Conservation (phyloP, 2,888 invertebrate genomes). For the Leucophenga maculata region DNA sequence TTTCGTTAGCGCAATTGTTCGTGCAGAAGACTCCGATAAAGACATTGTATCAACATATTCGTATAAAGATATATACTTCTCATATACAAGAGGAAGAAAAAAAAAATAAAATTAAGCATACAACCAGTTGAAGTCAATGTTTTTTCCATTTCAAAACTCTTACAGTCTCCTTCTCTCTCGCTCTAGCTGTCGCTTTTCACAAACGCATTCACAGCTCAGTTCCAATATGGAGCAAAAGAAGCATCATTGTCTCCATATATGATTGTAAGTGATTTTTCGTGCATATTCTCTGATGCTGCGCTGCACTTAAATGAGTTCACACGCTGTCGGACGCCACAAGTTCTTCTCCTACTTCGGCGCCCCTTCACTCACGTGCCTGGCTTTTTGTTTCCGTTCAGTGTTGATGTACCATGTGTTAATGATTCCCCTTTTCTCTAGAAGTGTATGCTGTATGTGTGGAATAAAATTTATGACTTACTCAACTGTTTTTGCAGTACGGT, state of each 20-base stretch:
- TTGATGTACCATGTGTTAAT: conserved; percentile 61
- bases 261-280: not conserved
- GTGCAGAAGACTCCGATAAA: conserved; percentile 20
- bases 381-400: conserved; percentile 18
- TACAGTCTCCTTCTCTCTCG: too few species aligned
- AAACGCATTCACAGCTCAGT: not conserved
- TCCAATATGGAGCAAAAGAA: not conserved
- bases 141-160: too few species aligned
- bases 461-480: conserved; percentile 65
- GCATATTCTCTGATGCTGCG: not conserved
- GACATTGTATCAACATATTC: not conserved
- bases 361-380: not conserved
- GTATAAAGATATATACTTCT: not conserved
- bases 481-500: conserved; percentile 52
- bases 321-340: conserved; percentile 13
- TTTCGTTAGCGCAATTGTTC: not conserved
- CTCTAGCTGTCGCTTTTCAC: too few species aligned
- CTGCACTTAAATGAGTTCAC: conserved; percentile 16
- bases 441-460: conserved; percentile 43
- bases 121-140: not conserved
- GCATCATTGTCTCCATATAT: not conserved
- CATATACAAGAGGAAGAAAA: too few species aligned
- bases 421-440: conserved; percentile 42
- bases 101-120: conserved; percentile 3
- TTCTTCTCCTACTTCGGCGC: not conserved